phyloP scores from a whole-genome alignment of 2,888 invertebrate genomes.

The Melieria crassipennis region DNA sequence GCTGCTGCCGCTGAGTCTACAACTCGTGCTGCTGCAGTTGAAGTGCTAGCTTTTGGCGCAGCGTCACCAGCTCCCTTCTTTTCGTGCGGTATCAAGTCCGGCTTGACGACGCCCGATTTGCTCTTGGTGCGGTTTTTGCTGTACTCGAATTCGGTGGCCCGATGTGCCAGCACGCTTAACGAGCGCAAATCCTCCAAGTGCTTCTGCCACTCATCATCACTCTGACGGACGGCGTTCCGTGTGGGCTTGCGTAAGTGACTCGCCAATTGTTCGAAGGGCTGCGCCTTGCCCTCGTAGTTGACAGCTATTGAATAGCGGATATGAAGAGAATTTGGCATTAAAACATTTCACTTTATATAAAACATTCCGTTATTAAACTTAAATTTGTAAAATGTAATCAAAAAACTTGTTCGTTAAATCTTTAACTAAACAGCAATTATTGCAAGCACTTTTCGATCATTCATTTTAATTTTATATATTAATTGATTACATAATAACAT shows the following conservation, averaged over 20 bases:
- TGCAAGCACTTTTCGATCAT: no score
- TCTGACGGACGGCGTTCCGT: slow-evolving; percentile 57
- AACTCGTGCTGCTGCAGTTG: slow-evolving; percentile 25
- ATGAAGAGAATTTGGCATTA: neutral
- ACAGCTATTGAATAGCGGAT: slow-evolving; percentile 67
- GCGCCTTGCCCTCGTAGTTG: slow-evolving; percentile 70
- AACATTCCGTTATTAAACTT: neutral
- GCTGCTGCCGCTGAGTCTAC: slow-evolving; percentile 18
- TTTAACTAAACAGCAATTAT: no score
- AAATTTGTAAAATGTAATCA: neutral
- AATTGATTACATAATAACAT: no score
- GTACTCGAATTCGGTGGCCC: slow-evolving; percentile 63
- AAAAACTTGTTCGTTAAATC: neutral
- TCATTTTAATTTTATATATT: no score
- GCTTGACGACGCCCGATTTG: slow-evolving; percentile 55
- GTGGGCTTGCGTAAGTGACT: slow-evolving; percentile 65
- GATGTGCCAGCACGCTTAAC: slow-evolving; percentile 62
- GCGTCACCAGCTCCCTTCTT: slow-evolving; percentile 31
- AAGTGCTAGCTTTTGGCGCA: slow-evolving; percentile 34
- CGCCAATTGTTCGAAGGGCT: slow-evolving; percentile 67
- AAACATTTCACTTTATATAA: neutral
- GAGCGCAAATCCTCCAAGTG: slow-evolving; percentile 61
- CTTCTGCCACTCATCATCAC: slow-evolving; percentile 60
- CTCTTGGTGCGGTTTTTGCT: slow-evolving; percentile 61
- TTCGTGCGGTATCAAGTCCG: slow-evolving; percentile 58